A percentile compares a stretch with the other conserved stretches of the same genome.
phyloP scores from a whole-genome alignment of 2,888 invertebrate genomes.

The Aphidoletes aphidimyza region DNA sequence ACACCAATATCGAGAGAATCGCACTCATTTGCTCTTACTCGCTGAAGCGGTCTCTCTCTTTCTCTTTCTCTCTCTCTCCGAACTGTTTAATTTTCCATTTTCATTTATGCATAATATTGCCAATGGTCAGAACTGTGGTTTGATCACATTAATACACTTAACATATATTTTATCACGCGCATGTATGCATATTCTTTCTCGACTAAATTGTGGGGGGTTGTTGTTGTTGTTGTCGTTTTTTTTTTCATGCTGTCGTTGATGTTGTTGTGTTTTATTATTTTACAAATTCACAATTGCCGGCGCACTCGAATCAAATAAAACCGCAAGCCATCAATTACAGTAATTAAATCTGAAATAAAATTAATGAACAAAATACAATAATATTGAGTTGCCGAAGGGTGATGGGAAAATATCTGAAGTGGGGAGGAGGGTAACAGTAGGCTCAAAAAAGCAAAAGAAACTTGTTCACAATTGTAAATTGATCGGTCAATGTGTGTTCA shows the following conservation, averaged over 20 bases:
- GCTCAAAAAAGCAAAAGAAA: neutral
- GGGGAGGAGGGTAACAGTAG: neutral
- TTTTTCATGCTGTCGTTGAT: neutral
- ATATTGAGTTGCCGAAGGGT: neutral
- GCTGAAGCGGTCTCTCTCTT: neutral
- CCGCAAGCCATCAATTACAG: conserved; percentile 48
- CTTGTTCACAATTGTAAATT: neutral
- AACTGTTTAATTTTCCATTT: conserved; percentile 16
- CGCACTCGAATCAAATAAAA: conserved; percentile 34
- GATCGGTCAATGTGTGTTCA: neutral
- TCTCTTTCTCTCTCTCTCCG: neutral
- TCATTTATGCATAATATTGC: conserved; percentile 45
- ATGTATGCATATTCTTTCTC: conserved; percentile 12
- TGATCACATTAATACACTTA: conserved; percentile 31
- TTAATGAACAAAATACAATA: conserved; percentile 9
- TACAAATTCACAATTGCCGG: conserved; percentile 43
- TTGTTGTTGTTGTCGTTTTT: neutral
- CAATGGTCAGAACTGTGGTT: neutral
- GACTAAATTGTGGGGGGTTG: neutral
- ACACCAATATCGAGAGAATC: too few species aligned
- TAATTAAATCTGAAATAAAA: conserved; percentile 54
- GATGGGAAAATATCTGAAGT: neutral
- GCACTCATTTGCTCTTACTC: neutral
- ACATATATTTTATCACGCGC: conserved; percentile 1
- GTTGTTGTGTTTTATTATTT: conserved; percentile 24